A percentile compares a stretch with the other conserved stretches of the same genome.
These are phyloP conservation scores for Fulmarus glacialis DNA, from an alignment of 2,113 vertebrate species.

Conservation along the genomic window DNA sequence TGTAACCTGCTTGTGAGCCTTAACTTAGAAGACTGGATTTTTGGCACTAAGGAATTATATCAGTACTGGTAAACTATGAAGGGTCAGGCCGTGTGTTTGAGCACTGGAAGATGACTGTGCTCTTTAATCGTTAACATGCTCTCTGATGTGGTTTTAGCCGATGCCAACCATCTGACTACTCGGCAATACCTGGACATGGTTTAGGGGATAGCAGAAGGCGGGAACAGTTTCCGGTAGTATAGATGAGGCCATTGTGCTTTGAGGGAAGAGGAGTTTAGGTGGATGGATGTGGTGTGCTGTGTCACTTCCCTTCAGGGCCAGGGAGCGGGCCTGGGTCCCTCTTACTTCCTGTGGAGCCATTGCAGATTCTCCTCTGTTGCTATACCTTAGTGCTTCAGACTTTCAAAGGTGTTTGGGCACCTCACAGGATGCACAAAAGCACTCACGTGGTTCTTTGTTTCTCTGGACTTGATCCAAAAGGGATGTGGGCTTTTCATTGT, in stretches of 20 bases:
- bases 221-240: not conserved
- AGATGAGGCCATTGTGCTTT: not conserved
- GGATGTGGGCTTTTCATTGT: not conserved
- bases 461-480: slow-evolving; percentile 30
- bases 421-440: not conserved
- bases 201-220: not conserved
- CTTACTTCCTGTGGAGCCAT: not conserved
- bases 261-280: not conserved
- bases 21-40: not conserved
- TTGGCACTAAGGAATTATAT: not conserved
- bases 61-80: not conserved
- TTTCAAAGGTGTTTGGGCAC: not conserved
- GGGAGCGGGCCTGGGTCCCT: not conserved
- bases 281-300: accelerated
- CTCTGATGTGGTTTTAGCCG: not conserved
- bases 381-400: not conserved
- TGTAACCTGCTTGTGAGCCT: not conserved
- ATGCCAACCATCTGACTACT: not conserved
- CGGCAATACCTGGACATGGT: not conserved
- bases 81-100: not conserved
- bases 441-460: not conserved
- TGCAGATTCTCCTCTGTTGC: not conserved
- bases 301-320: not conserved
- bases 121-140: not conserved
- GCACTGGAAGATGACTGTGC: not conserved